These are phyloP conservation scores for Martes flavigula DNA, from an alignment of 2,797 vertebrate species.

Conservation along the genomic window DNA sequence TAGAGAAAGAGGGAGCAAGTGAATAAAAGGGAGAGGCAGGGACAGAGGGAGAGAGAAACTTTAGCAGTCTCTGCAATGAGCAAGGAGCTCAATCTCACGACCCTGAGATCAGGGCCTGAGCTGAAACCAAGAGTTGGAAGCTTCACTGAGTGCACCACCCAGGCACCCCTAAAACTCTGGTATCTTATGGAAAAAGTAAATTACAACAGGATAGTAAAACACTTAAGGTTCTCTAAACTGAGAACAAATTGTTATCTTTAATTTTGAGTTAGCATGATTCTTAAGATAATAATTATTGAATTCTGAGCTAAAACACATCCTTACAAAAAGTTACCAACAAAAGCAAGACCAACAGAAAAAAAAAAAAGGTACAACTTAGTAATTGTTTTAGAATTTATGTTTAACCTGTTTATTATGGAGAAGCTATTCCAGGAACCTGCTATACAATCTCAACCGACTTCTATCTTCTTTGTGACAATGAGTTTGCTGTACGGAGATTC, in stretches of 20 bases:
- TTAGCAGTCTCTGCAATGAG: not conserved
- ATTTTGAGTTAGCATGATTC: slow-evolving; percentile 24
- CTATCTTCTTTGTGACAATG: not conserved
- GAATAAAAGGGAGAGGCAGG: not conserved
- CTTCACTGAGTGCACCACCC: not conserved
- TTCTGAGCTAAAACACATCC: not conserved
- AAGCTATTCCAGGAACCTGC: not conserved
- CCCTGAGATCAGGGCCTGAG: not conserved
- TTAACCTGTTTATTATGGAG: not conserved
- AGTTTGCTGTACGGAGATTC: not conserved
- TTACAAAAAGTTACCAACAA: not conserved
- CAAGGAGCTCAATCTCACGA: not conserved
- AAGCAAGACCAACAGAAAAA: not conserved
- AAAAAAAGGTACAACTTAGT: not conserved
- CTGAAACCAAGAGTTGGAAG: not conserved
- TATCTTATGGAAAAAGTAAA: not conserved
- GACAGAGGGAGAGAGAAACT: not conserved
- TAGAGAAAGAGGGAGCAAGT: not conserved
- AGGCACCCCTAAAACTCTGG: not conserved
- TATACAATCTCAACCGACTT: not conserved
- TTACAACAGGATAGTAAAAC: not conserved
- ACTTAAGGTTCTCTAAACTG: slow-evolving; percentile 28
- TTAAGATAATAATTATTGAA: slow-evolving; percentile 3
- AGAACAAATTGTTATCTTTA: not conserved
- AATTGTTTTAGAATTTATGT: not conserved